Evolutionary conservation across 2,113 vertebrate genomes (phyloP), one percentile per base, ranked within the genome.

Genomic region (Apaloderma vittatum): DNA sequence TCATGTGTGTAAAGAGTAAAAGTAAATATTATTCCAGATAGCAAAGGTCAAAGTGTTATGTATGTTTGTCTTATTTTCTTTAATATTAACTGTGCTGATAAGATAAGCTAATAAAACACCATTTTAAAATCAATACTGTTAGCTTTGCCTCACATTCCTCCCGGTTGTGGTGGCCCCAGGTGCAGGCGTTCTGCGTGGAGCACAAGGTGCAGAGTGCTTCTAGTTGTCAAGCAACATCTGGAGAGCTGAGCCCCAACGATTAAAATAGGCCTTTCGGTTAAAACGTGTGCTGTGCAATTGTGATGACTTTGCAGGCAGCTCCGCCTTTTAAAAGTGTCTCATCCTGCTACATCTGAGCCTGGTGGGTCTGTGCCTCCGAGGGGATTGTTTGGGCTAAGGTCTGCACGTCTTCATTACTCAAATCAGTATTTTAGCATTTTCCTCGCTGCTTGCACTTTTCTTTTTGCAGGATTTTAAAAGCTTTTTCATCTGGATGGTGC

Each of bases 61-160:
- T 91, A 43, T 63, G 63, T 94, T 97, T 90, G 88, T 84, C 85
- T 96, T 93, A 68, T 80, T 94, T 96, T 93, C 84, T 95, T 97
- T 73, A 94, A 95, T 97, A 97, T 96, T 97, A 96, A 96, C 96
- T 75, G 61, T 26, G 67, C 81, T 45, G 95, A 97, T 96, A 97
- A 97, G 96, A 94, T 97, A 97, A 96, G 86, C 86, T 94, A 92
- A 96, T 96, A 88, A 94, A 96, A 82, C 80, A 79, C 95, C 87
- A 61, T 95, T 95, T 95, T 59, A 73, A 81, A 94, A 91, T 97
- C 94, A 96, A 90, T 97, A 59, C 92, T 96, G 82, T 93, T 86
- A 94, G 93, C 86, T 94, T 94, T 92, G 78, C 85, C 79, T 93
- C 11, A 1, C 85, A 79, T 92, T 94, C 93, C 88, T 95, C 11